Base-by-base conservation (phyloP, 2,797 vertebrate genomes). In the Poecilia gillii region DNA sequence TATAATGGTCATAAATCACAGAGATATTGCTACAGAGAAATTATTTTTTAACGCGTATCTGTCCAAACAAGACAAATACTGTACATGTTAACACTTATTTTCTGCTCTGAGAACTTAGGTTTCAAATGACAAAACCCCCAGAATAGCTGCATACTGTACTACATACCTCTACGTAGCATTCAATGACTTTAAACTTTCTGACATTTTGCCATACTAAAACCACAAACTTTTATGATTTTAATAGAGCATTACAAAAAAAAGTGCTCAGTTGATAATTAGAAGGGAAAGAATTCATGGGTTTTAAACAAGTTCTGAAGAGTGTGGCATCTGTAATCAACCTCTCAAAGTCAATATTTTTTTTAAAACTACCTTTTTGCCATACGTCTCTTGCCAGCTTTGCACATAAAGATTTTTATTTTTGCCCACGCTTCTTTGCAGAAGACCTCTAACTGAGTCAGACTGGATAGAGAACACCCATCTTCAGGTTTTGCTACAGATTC, bases 1-100 rank as follows among this genome's bases (percentile, higher is more conserved):
- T 87, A 77, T 76, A 45, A 86, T 74, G 85, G 72, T 43, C 77
- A 53, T 80, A 82, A 84, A 90, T 87, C 83, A 82, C 68, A 87
- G 71, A 76, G 20, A n/a, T 28, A 72, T 79, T 8, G 6, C 73
- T 45, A 13, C 59, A 80, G 80, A 87, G 83, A 31, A 46, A 79
- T 77, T 81, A 43, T 28, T 4, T 66, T 82, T 74, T 36, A 81
- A 77, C 46, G 79, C 57, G 80, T 43, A 84, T 84, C 80, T 82
- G 74, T 91, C 79, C 64, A 74, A 87, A 92, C 84, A 84, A 64
- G 83, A 86, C 43, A 28, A 72, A 72, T 72, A 46, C 25, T 46
- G 43, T 72, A 72, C 43, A 76, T 72, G 14, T 51, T 70, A 72
- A 85, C 68, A 41, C 66, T 79, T 79, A 39, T 78, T 82, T 81